Evolutionary conservation across 2,888 invertebrate species (phyloP).

Genomic region (Aporophyla nigra): DNA sequence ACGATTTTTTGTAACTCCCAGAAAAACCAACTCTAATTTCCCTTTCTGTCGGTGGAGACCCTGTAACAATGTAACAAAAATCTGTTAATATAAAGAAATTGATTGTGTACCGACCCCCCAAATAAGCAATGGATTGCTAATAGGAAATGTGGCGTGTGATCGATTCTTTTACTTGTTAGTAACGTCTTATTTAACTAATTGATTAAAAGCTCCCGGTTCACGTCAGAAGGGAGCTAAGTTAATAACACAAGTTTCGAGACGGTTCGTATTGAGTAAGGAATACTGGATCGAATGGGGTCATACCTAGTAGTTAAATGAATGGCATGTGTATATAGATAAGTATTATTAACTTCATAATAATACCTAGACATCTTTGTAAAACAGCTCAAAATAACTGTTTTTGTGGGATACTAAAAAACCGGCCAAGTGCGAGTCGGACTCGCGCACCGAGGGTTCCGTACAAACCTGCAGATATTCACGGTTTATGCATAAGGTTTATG

Average conservation of each 20-base stretch:
- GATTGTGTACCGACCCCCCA: conserved; percentile 7
- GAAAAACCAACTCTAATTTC: neutral
- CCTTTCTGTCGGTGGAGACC: neutral
- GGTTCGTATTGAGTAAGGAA: conserved; percentile 20
- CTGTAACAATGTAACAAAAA: conserved; percentile 21
- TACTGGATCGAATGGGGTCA: neutral
- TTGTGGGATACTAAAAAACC: neutral
- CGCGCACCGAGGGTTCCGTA: too few relatives aligned
- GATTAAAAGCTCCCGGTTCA: conserved; percentile 48
- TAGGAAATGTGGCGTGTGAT: conserved; percentile 34
- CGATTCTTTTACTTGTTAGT: conserved; percentile 40
- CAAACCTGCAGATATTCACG: too few relatives aligned
- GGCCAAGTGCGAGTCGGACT: too few relatives aligned
- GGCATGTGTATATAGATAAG: neutral
- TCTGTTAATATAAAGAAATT: conserved; percentile 28
- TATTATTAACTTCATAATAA: neutral
- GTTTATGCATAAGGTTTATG: too few relatives aligned
- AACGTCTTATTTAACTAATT: conserved; percentile 45
- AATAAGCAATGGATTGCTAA: conserved; percentile 19
- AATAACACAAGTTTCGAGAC: conserved; percentile 40
- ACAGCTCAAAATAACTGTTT: neutral
- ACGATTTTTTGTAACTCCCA: neutral
- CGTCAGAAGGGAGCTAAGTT: conserved; percentile 35
- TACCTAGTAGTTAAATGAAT: neutral
- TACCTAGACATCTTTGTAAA: neutral